A percentile compares a stretch with the other conserved stretches of the same genome.
These are phyloP conservation scores for Trachemys scripta DNA, from an alignment of 2,113 vertebrate species.

Conservation along the genomic window DNA sequence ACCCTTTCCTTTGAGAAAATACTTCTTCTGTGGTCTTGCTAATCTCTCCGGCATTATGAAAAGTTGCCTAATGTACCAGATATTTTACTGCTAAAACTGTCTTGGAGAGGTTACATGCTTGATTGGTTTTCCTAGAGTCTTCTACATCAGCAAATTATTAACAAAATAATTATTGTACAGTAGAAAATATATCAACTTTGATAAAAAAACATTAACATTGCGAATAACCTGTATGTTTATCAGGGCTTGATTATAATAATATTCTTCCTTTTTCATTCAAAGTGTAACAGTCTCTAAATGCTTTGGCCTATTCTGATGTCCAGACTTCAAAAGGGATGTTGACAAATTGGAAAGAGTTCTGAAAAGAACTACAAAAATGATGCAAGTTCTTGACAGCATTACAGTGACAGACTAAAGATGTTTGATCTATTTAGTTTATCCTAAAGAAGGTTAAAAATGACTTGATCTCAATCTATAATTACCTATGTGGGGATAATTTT, in stretches of 20 bases:
- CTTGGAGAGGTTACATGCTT: neutral
- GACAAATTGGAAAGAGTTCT: neutral
- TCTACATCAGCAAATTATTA: neutral
- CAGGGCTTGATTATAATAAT: neutral
- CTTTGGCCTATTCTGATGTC: neutral
- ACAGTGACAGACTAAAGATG: neutral
- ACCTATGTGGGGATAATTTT: neutral
- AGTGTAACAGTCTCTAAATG: neutral
- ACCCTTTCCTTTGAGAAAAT: neutral
- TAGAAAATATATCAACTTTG: neutral
- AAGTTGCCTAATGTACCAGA: neutral
- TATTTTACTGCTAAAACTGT: neutral
- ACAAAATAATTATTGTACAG: neutral
- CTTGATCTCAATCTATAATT: neutral
- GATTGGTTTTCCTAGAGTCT: neutral
- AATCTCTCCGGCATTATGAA: neutral
- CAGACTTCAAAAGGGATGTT: neutral
- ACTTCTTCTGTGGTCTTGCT: neutral
- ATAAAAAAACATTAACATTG: neutral
- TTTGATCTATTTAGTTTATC: neutral
- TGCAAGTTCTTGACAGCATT: neutral
- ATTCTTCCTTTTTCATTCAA: conserved; percentile 1
- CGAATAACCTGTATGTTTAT: neutral
- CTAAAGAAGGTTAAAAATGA: neutral
- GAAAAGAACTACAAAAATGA: neutral